phyloP scores from a whole-genome alignment of 2,113 vertebrate genomes.

The Phalacrocorax brasilianus region DNA sequence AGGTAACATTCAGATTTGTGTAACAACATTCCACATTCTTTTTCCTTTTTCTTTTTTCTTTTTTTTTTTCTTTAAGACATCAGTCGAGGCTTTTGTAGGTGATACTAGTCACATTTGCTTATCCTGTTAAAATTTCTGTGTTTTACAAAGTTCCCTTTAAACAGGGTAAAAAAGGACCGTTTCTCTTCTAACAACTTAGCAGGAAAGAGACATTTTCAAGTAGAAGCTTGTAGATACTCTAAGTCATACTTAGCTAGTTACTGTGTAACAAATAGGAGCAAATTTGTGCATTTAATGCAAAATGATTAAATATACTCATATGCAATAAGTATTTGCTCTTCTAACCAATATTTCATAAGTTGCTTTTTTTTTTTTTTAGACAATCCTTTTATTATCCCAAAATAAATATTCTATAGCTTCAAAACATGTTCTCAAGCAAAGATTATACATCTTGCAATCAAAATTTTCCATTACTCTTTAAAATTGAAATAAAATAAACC shows the following conservation, averaged over 20 bases:
- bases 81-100: not conserved
- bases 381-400: conserved; percentile 4
- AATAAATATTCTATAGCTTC: conserved; percentile 54
- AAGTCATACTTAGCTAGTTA: not conserved
- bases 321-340: not conserved
- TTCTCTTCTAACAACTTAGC: not conserved
- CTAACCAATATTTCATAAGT: not conserved
- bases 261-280: not conserved
- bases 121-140: not conserved
- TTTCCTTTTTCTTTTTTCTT: not conserved
- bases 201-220: conserved; percentile 26
- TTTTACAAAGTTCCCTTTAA: not conserved
- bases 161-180: not conserved
- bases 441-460: conserved; percentile 13
- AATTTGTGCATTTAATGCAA: not conserved
- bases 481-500: conserved; percentile 25
- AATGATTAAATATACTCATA: not conserved
- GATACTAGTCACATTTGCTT: not conserved
- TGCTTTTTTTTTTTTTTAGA: not conserved
- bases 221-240: not conserved
- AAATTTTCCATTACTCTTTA: not conserved
- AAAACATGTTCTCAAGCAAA: conserved; percentile 14
- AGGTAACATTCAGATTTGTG: not conserved
- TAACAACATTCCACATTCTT: not conserved
- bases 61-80: not conserved